Evolutionary conservation across 2,888 invertebrate species (phyloP), one percentile per base, ranked within the genome.

Genomic region (Halictus quadricinctus): DNA sequence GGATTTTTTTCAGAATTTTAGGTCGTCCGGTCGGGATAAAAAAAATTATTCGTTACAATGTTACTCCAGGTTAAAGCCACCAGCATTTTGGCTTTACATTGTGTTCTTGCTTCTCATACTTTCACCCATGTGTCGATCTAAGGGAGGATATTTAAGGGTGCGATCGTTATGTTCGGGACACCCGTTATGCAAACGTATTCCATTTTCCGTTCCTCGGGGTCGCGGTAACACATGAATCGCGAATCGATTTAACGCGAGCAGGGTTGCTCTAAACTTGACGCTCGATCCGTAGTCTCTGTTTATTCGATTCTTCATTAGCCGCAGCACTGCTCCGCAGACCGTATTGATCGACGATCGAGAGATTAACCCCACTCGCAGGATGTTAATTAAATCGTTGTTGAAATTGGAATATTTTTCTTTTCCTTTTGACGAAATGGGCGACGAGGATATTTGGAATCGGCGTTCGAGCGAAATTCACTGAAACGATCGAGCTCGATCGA

Each of bases 171-270:
- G 29, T 66, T 66, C 7, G 15, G 66, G 8, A 66, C 66, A 66
- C 66, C 66, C 66, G 66, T 29, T 66, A 8, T 10, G 8, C 36
- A 21, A 13, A 36, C 66, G 8, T 36, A 66, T 66, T 36, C 58
- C 10, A 10, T 60, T 60, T 60, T n/a, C 66, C 66, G 66, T 66
- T 66, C 18, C 36, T 15, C 36, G 36, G 36, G 66, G 66, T 15
- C 18, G 66, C 66, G 36, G 66, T 66, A 66, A 66, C 66, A 66
- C 66, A 29, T 66, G 66, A 66, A 21, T 66, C 50, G 73, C 73
- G 73, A 73, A 73, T 73, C 73, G 73, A 73, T 73, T 48, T 21
- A 50, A 50, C 21, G 36, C 18, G 66, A 8, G 29, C 15, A 36
- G 66, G 36, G 36, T 66, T 66, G 66, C 18, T 36, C 29, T 36